Evolutionary conservation across 2,888 invertebrate genomes (phyloP).

Genomic region (Drosophila affinis): DNA sequence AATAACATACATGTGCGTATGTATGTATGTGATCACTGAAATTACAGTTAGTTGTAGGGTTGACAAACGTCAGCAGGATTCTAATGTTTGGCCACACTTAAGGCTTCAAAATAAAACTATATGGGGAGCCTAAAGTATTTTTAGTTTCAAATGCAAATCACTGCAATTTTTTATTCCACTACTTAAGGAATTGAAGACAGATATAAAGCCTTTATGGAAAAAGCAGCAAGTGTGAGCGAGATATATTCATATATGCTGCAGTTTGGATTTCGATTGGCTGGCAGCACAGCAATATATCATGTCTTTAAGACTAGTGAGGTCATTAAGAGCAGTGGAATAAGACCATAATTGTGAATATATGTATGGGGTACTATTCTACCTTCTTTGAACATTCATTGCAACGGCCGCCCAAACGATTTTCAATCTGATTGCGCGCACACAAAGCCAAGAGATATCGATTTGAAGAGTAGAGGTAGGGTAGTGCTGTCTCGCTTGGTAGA

Average conservation of each 20-base stretch:
- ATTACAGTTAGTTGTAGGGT: background rate
- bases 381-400: background rate
- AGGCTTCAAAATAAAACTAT: background rate
- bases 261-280: background rate
- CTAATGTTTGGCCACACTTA: background rate
- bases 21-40: background rate
- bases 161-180: background rate
- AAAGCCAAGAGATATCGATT: background rate
- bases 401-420: background rate
- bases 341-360: background rate
- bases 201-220: background rate
- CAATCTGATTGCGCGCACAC: background rate
- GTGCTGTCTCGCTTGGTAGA: background rate
- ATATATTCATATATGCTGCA: too few species aligned
- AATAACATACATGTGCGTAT: background rate
- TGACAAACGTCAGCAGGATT: background rate
- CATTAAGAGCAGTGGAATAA: background rate
- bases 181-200: background rate
- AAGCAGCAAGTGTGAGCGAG: background rate
- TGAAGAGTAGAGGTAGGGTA: background rate
- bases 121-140: background rate
- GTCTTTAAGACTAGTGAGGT: background rate
- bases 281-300: background rate
- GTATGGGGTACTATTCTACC: background rate
- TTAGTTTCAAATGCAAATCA: background rate